Conservation (phyloP, 1,140 invertebrate genomes). For the Achatina immaculata region DNA sequence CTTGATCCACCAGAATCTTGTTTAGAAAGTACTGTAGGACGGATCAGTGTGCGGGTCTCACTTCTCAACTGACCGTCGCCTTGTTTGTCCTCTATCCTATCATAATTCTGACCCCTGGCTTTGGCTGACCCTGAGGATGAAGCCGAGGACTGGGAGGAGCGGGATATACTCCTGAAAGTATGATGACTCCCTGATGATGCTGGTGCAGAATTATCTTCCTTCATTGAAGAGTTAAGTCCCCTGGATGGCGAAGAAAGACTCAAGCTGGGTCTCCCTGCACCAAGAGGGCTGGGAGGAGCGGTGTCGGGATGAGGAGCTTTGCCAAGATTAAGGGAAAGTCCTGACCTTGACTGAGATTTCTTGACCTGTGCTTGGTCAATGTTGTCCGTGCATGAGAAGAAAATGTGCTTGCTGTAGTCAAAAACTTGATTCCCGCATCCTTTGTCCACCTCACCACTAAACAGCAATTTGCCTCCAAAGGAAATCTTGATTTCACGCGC, state of each 20-base stretch:
- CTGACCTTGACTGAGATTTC: constrained; percentile 21
- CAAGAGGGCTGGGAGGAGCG: neutral
- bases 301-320: neutral
- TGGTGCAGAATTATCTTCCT: constrained; percentile 29
- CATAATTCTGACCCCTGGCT: constrained; percentile 14
- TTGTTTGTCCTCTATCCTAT: constrained; percentile 24
- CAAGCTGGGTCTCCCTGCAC: neutral
- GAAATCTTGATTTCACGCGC: constrained; percentile 62
- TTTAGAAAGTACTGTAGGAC: constrained; percentile 39
- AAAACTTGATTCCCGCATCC: constrained; percentile 72
- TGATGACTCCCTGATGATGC: constrained; percentile 43
- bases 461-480: constrained; percentile 62
- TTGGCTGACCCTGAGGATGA: constrained; percentile 47
- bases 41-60: constrained; percentile 59
- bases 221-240: constrained; percentile 34
- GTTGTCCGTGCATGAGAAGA: constrained; percentile 34
- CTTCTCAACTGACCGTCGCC: constrained; percentile 46
- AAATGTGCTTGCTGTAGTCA: constrained; percentile 66
- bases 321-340: constrained; percentile 28
- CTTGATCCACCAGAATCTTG: constrained; percentile 45
- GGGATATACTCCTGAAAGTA: constrained; percentile 50
- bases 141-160: constrained; percentile 52
- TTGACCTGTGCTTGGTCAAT: neutral
- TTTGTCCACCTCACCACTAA: constrained; percentile 67
- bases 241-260: constrained; percentile 21